A percentile compares a stretch with the other conserved stretches of the same genome.
Conservation (phyloP, 2,797 vertebrate genomes). For the Smutsia temminckii region DNA sequence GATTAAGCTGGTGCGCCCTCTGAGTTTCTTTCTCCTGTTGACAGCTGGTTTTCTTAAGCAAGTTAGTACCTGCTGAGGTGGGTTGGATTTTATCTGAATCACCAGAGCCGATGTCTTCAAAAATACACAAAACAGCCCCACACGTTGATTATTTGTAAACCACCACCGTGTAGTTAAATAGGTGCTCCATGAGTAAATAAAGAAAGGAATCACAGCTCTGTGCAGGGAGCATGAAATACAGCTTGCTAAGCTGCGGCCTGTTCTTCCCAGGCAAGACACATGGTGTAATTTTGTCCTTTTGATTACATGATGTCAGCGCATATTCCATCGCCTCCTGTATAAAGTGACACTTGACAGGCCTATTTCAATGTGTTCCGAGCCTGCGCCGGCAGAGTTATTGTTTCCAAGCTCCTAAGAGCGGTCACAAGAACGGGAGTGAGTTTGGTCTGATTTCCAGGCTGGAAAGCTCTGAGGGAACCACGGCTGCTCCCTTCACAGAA, state of each 20-base stretch:
- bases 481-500: not conserved
- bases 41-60: conserved; percentile 69
- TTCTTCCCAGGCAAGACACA: conserved; percentile 67
- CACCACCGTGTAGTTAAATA: conserved; percentile 34
- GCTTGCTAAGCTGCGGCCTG: conserved; percentile 40
- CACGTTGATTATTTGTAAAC: conserved; percentile 65
- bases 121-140: not conserved
- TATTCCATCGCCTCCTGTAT: conserved; percentile 20
- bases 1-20: conserved; percentile 49
- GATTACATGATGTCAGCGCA: conserved; percentile 66
- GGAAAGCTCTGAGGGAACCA: conserved; percentile 7
- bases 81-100: conserved; percentile 61
- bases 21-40: conserved; percentile 40
- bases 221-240: conserved; percentile 51
- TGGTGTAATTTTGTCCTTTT: conserved; percentile 64
- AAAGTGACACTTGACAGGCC: conserved; percentile 63
- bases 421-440: conserved; percentile 34
- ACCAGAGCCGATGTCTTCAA: conserved; percentile 31
- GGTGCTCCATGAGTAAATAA: not conserved
- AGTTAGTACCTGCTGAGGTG: conserved; percentile 75
- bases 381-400: not conserved
- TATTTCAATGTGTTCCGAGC: conserved; percentile 52
- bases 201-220: not conserved
- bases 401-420: conserved; percentile 68
- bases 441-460: conserved; percentile 53